Evolutionary conservation across 2,113 vertebrate genomes (phyloP).

Genomic region (Crotalus viridis): DNA sequence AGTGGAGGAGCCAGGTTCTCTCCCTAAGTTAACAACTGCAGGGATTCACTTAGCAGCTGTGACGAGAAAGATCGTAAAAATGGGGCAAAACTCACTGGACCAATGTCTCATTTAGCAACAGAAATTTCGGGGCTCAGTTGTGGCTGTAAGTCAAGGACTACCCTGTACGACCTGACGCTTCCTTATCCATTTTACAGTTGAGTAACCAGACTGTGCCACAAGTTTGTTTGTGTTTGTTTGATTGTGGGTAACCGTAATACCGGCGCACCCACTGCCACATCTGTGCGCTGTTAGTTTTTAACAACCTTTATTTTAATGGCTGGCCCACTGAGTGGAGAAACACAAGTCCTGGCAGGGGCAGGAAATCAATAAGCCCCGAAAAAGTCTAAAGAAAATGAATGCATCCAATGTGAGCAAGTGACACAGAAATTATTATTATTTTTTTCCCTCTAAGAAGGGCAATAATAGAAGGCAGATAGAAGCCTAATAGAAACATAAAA

Average conservation of each 20-base stretch:
- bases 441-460: constrained; percentile 50
- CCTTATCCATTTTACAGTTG: constrained; percentile 11
- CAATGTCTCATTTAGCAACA: too few relatives aligned
- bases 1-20: too few relatives aligned
- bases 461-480: constrained; percentile 55
- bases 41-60: too few relatives aligned
- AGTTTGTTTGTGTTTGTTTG: constrained; percentile 39
- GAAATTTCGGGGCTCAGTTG: too few relatives aligned
- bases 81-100: too few relatives aligned
- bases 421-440: constrained; percentile 51
- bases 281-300: constrained; percentile 31
- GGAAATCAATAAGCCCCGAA: constrained; percentile 65
- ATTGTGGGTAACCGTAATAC: constrained; percentile 63
- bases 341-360: constrained; percentile 56
- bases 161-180: constrained; percentile 24
- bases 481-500: constrained; percentile 37
- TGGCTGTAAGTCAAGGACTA: too few relatives aligned
- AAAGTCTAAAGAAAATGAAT: constrained; percentile 60
- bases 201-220: constrained; percentile 30
- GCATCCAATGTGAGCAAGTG: constrained; percentile 44
- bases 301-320: constrained; percentile 61
- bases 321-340: constrained; percentile 52
- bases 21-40: too few relatives aligned
- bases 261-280: constrained; percentile 17
- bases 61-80: too few relatives aligned